phyloP scores from a whole-genome alignment of 2,888 invertebrate species.

The Eupithecia subumbrata region DNA sequence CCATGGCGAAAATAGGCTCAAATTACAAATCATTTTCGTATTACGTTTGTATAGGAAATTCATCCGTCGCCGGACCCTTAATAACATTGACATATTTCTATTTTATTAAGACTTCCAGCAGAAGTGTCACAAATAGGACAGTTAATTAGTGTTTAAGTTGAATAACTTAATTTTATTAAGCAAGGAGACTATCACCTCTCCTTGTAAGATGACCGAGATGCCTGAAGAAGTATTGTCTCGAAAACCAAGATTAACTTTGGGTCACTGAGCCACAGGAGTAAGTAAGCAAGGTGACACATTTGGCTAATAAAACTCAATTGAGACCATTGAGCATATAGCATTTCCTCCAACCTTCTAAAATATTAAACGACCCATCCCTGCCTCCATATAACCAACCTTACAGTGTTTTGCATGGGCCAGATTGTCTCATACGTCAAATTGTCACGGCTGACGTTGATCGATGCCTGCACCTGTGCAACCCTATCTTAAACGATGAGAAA shows the following conservation, averaged over 20 bases:
- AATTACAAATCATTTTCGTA: no score
- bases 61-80: no score
- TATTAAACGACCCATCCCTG: not conserved
- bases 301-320: not conserved
- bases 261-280: not conserved
- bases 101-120: no score
- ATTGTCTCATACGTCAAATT: constrained; percentile 83
- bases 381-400: constrained; percentile 15
- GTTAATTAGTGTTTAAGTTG: no score
- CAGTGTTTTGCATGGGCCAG: constrained; percentile 74
- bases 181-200: no score
- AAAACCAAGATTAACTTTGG: not conserved
- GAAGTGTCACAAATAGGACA: not conserved
- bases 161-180: not conserved
- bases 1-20: no score
- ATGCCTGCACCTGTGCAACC: constrained; percentile 74
- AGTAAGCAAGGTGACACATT: not conserved
- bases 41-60: no score
- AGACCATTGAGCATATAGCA: not conserved
- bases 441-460: constrained; percentile 78
- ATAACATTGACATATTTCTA: no score
- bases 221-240: not conserved
- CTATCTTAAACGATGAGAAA: constrained; percentile 56
- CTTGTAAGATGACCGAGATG: no score
- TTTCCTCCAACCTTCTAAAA: not conserved